Base-by-base conservation (phyloP, 2,797 vertebrate genomes). In the Cuniculus paca region DNA sequence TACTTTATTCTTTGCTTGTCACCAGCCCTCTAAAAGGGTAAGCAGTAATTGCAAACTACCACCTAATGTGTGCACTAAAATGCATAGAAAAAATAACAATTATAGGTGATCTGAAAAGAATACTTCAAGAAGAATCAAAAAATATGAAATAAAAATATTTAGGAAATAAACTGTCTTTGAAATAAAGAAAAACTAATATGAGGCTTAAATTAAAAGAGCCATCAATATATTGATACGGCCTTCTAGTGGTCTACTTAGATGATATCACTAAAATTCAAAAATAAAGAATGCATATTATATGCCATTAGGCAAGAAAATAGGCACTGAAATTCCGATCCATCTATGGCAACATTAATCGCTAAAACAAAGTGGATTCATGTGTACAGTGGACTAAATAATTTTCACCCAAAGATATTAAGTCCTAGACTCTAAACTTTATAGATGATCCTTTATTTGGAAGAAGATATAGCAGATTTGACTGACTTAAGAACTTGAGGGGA, bases 181-280 rank as follows among this genome's bases (percentile, higher is more conserved):
- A 83, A 56, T 91, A 61, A 83, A 82, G 19, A 48, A 78, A 86
- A 58, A 91, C 36, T 63, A 52, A 82, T 11, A 42, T 91, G 24
- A 94, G n/a, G 89, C 80, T 42, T 50, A 72, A 20, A 94, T 85
- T 31, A 28, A 79, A 14, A 91, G 22, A 90, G 22, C 12, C 79
- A 36, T 6, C 54, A 54, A 52, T 61, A 42, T 39, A 84, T 2
- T 84, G 13, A 93, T 52, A 42, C 0, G 42, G 16, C 17, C 39
- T 70, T 84, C 42, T 36, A 89, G 61, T 84, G 52, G 78, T 52
- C 39, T 42, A 13, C 1, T 93, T 8, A 85, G 31, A 48, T 45
- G 63, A 48, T 9, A 28, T 45, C 42, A 42, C 4, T 4, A 82
- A 68, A 7, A 42, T 39, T 61, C 24, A 74, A 74, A 74, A 74